These are phyloP conservation scores for Lynx canadensis DNA, from an alignment of 2,113 vertebrate genomes.

Conservation along the genomic window DNA sequence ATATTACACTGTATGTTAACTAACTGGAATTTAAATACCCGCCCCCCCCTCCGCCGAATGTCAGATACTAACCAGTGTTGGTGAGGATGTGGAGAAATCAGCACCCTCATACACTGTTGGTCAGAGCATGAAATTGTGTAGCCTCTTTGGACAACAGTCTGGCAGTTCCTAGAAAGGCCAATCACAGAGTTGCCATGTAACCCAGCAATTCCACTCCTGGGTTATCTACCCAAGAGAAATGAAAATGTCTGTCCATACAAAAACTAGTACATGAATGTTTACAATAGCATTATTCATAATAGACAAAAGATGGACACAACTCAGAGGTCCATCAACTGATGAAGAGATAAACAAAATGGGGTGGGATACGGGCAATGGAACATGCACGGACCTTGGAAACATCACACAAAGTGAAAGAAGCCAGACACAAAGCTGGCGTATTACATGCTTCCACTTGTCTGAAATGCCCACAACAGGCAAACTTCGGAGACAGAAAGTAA, in stretches of 20 bases:
- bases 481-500: background rate
- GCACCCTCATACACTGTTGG: background rate
- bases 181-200: background rate
- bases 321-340: background rate
- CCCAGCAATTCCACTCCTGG: background rate
- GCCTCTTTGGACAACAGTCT: background rate
- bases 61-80: background rate
- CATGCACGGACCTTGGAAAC: background rate
- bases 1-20: background rate
- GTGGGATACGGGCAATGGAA: background rate
- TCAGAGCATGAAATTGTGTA: background rate
- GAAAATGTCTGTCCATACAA: background rate
- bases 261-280: background rate
- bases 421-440: background rate
- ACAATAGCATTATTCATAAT: background rate
- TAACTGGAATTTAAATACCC: background rate
- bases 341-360: background rate
- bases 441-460: rapidly evolving
- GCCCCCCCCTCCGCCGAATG: background rate
- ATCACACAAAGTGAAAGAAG: background rate
- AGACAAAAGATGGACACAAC: background rate
- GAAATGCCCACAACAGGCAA: background rate
- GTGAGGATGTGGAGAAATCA: background rate
- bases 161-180: background rate
- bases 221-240: background rate